Conservation (phyloP, 1,140 invertebrate species). For the Drosophila suzukii region DNA sequence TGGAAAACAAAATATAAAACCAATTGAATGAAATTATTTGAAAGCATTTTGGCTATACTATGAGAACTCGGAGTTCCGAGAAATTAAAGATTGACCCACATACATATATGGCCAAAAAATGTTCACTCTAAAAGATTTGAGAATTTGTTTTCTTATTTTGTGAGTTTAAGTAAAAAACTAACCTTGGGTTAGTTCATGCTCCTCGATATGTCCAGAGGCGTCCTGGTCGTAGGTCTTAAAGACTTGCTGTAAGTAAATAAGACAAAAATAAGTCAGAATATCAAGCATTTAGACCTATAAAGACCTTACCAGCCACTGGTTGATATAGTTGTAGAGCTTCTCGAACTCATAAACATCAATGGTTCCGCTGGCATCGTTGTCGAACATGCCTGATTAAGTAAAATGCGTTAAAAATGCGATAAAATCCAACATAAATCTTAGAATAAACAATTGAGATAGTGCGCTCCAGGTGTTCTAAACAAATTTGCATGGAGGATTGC, state of each 20-base stretch:
- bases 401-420: conserved; percentile 21
- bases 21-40: too few species aligned
- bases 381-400: conserved; percentile 91
- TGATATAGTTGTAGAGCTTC: conserved; percentile 94
- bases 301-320: conserved; percentile 89
- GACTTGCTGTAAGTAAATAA: conserved; percentile 83
- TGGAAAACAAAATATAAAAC: too few species aligned
- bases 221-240: conserved; percentile 94
- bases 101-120: too few species aligned
- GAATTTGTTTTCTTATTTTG: background rate
- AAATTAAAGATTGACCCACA: too few species aligned
- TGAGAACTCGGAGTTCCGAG: too few species aligned
- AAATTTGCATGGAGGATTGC: conserved; percentile 24
- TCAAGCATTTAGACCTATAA: too few species aligned
- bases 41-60: too few species aligned
- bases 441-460: conserved; percentile 52
- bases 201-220: conserved; percentile 93
- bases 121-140: background rate
- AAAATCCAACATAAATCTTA: conserved; percentile 15
- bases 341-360: conserved; percentile 95
- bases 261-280: background rate
- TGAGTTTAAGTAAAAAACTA: conserved; percentile 25
- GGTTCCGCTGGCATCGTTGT: conserved; percentile 92
- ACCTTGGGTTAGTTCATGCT: conserved; percentile 91
- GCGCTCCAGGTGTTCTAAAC: conserved; percentile 21